Conservation (phyloP, 1,140 invertebrate genomes). For the Drosophila grimshawi region DNA sequence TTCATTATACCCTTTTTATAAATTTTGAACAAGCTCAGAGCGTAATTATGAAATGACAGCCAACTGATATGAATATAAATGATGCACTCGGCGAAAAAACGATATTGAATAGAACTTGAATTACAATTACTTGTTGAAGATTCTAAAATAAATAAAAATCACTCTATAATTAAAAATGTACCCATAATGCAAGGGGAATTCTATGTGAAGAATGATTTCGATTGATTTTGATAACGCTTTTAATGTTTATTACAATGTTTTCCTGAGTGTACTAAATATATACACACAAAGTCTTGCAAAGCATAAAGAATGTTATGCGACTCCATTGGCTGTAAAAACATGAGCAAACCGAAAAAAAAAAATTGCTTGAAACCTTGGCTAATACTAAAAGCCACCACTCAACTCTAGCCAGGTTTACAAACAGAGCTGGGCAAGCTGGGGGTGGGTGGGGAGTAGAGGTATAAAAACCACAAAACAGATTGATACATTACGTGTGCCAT, state of each 20-base stretch:
- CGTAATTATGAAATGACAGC: not conserved
- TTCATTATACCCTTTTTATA: no score
- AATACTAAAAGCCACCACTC: conserved; percentile 28
- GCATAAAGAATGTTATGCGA: not conserved
- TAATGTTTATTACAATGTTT: no score
- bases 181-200: no score
- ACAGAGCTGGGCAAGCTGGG: not conserved
- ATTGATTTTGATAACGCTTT: no score
- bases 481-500: conserved; percentile 75
- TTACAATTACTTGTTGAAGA: no score
- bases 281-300: no score
- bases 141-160: no score
- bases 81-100: no score
- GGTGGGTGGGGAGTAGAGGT: not conserved
- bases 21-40: no score
- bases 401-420: not conserved
- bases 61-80: conserved; percentile 33
- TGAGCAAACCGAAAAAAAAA: not conserved
- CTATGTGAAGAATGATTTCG: no score
- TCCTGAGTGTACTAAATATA: not conserved
- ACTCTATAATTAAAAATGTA: no score
- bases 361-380: conserved; percentile 29
- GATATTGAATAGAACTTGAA: no score
- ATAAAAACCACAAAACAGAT: conserved; percentile 72
- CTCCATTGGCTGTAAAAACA: not conserved